Conservation (phyloP, 2,888 invertebrate genomes). For the Matsumyia berberina region DNA sequence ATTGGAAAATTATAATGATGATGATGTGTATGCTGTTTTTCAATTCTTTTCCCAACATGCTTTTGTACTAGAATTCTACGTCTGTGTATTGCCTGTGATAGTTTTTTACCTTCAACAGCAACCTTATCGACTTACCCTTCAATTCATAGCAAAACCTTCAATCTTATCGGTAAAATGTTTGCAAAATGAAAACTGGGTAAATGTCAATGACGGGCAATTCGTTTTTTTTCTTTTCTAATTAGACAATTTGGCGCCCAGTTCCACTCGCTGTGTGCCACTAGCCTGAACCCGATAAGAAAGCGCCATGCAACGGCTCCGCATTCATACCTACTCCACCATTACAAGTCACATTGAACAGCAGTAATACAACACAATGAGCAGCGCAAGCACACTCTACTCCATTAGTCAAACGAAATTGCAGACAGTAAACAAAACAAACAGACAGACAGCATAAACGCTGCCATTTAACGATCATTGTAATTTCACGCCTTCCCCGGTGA, state of each 20-base stretch:
- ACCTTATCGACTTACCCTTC: neutral
- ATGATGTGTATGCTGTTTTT: no score
- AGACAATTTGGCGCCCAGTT: conserved; percentile 50
- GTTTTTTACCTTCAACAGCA: conserved; percentile 18
- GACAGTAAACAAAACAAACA: conserved; percentile 76
- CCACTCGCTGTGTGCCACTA: neutral
- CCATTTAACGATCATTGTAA: conserved; percentile 76
- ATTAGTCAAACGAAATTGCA: conserved; percentile 74
- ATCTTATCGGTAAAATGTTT: conserved; percentile 21
- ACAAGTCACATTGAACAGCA: conserved; percentile 19
- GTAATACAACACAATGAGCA: conserved; percentile 11
- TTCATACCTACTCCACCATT: neutral
- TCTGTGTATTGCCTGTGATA: no score
- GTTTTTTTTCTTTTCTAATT: conserved; percentile 21
- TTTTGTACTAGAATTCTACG: no score
- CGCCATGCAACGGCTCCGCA: conserved; percentile 36
- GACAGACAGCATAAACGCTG: conserved; percentile 76
- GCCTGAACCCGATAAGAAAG: conserved; percentile 28
- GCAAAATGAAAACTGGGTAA: neutral
- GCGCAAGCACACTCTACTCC: conserved; percentile 48
- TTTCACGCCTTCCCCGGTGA: conserved; percentile 71
- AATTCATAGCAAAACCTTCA: neutral
- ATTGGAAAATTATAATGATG: no score
- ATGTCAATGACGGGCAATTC: conserved; percentile 1
- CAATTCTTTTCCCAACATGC: no score